phyloP scores from a whole-genome alignment of 2,888 invertebrate genomes.

The Cephalotes varians region DNA sequence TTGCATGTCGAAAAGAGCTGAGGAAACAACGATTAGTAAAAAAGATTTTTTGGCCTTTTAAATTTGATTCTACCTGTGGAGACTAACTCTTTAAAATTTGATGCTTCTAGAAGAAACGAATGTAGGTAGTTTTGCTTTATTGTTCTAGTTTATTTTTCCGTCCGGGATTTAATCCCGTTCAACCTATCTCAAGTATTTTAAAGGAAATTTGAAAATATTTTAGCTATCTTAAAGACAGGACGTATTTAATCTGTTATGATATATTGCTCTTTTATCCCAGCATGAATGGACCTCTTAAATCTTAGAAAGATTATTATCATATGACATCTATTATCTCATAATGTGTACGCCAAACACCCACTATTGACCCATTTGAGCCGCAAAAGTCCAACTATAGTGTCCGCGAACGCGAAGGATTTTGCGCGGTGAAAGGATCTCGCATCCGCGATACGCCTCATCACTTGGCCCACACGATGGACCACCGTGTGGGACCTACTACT shows the following conservation, averaged over 20 bases:
- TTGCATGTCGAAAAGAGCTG: conserved; percentile 34
- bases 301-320: not conserved
- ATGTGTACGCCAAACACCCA: not conserved
- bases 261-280: not conserved
- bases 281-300: not conserved
- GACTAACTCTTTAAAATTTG: not conserved
- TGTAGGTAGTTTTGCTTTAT: not conserved
- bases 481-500: conserved; percentile 59
- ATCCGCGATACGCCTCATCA: conserved; percentile 65
- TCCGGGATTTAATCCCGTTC: not conserved
- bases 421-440: conserved; percentile 33
- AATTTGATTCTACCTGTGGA: not conserved
- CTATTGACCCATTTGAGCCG: conserved; percentile 13
- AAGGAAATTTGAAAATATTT: not conserved
- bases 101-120: not conserved
- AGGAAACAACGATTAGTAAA: too few species aligned
- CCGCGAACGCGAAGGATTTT: not conserved
- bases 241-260: not conserved
- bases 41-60: not conserved
- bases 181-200: not conserved
- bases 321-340: not conserved
- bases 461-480: conserved; percentile 66
- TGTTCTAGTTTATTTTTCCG: too few species aligned
- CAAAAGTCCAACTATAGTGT: not conserved
- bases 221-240: not conserved